Conservation (phyloP, 2,888 invertebrate genomes). For the Ypsolopha sequella region DNA sequence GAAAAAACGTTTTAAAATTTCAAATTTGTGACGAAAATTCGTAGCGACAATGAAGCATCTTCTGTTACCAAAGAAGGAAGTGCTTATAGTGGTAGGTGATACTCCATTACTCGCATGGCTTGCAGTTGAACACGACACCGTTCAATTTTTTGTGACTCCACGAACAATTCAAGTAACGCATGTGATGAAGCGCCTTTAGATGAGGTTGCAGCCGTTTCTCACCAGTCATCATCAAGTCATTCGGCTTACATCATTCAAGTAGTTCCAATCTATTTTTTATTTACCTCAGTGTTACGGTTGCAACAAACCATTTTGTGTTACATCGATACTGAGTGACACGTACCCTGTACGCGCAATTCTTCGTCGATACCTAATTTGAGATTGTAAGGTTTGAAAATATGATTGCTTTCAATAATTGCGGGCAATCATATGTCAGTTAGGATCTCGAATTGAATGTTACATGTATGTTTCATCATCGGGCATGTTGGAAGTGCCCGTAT, state of each 20-base stretch:
- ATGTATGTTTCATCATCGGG: neutral
- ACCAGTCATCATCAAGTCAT: constrained; percentile 8
- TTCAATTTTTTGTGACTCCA: neutral
- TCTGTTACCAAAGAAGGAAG: too few species aligned
- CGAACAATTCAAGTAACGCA: neutral
- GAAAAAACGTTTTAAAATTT: neutral
- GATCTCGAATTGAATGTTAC: neutral
- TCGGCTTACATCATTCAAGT: constrained; percentile 28
- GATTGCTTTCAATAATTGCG: neutral
- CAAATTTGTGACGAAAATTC: neutral
- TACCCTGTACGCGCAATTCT: constrained; percentile 8
- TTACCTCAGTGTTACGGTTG: constrained; percentile 38
- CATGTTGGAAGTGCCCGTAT: neutral
- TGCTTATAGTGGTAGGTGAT: too few species aligned
- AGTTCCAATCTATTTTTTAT: constrained; percentile 26
- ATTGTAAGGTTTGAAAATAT: neutral
- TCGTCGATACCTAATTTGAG: constrained; percentile 36
- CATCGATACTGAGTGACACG: constrained; percentile 30
- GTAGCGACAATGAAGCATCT: too few species aligned
- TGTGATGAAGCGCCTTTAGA: neutral
- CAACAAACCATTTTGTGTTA: constrained; percentile 47
- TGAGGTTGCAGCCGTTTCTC: neutral
- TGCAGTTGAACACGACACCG: neutral
- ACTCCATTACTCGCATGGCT: too few species aligned
- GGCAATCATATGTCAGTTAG: neutral